Base-by-base conservation (phyloP, 2,888 invertebrate genomes). In the Sesamia inferens region DNA sequence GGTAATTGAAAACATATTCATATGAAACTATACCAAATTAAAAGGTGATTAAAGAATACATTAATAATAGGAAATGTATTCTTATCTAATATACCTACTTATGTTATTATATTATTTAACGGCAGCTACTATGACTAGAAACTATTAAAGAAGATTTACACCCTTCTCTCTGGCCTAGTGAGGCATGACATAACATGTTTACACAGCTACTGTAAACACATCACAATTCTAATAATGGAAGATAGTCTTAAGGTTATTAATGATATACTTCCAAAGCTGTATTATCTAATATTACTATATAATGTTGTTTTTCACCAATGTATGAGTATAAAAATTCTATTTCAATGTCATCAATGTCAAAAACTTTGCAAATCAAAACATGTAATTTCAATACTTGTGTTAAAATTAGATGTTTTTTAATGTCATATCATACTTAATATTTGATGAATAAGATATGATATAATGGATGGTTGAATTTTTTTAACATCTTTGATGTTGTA, bases 161-260 rank as follows among this genome's bases (percentile, higher is more conserved):
- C 47, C 24, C 24, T 19, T 71, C 54, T 54, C n/a, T 19, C 22
- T 48, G 51, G n/a, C 58, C 58, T 47, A 54, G 13, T 48, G 48
- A 66, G 55, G 63, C 14, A 65, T 79, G 68, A 74, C 66, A 70
- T 74, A 77, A 78, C 73, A 70, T 78, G 77, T 75, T 78, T 77
- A 78, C 68, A 71, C 54, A 73, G 72, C 58, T 68, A 68, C 24
- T 81, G 68, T 78, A 80, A 75, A 75, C 74, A 79, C 47, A 66
- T 77, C 48, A 67, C 58, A 44, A 58, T 74, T 71, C 64, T 68
- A 70, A 39, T 76, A 64, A 59, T 69, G 55, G 65, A 58, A 73
- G 69, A 75, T 77, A 74, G 67, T 78, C 19, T 74, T 51, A 69
- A 68, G 74, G 80, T 73, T 68, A 69, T 57, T 31, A 57, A 6